Evolutionary conservation across 2,113 vertebrate species (phyloP), one percentile per base, ranked within the genome.

Genomic region (Dicaeum eximium): DNA sequence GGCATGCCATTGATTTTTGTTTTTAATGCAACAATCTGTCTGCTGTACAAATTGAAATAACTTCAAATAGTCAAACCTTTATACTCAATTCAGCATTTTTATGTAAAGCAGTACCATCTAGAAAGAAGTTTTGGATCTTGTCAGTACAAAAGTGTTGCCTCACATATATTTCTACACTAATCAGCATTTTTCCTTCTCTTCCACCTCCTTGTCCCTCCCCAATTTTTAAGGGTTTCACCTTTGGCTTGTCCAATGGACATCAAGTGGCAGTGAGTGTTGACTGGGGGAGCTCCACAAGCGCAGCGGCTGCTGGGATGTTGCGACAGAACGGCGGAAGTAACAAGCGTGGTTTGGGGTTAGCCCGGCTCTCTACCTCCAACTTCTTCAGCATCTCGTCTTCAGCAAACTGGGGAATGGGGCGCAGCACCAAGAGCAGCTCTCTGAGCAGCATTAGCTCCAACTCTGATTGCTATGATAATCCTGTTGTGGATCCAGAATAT

Each of bases 401-500:
- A 66, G 98, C 94, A 92, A 96, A 98, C 58, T 98, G 97, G 98
- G 98, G 97, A 86, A 98, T 98, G 98, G 99, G 98, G 78, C 98
- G 98, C 91, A 98, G 97, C 96, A 97, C 98, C 86, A 97, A 98
- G 94, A 98, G 97, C 87, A 98, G 97, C 92, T 98, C 97, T 35
- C 94, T 98, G 93, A 98, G 96, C 95, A 98, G 97, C 83, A 98
- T 98, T 80, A 98, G 98, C 93, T 97, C 97, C 80, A 98, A 96
- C 40, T 97, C 97, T 2, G 98, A 98, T 73, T 97, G 97, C 90
- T 96, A 97, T 33, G 98, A 99, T 45, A 96, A 80, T 62, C 96
- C 98, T 48, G 79, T 96, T 88, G 98, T 99, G 35, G 99, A 99
- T 93, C 98, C 99, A 24, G 98, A 99, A 88, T 99, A 99, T 85